These are phyloP conservation scores for Acanthosoma haemorrhoidale DNA, from an alignment of 2,888 invertebrate species.

Conservation along the genomic window DNA sequence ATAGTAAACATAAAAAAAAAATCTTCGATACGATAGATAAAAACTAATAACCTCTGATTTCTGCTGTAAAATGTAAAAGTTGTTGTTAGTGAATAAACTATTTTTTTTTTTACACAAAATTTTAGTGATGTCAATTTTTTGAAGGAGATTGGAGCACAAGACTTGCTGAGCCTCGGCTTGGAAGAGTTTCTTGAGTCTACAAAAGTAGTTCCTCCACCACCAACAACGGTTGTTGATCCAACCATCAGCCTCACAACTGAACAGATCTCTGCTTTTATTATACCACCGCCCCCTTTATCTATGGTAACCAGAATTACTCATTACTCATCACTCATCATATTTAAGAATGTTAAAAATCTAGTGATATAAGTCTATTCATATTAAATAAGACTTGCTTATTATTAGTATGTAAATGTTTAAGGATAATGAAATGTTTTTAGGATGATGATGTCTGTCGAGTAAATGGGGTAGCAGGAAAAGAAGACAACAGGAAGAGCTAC, in stretches of 20 bases:
- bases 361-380: not conserved
- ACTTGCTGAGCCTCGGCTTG: slow-evolving; percentile 52
- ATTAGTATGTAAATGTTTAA: no score
- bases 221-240: slow-evolving; percentile 49
- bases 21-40: no score
- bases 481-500: slow-evolving; percentile 34
- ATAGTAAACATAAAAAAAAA: no score
- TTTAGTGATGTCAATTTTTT: not conserved
- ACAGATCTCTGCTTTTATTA: slow-evolving; percentile 78
- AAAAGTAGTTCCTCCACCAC: slow-evolving; percentile 73
- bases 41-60: no score
- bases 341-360: no score
- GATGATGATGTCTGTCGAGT: slow-evolving; percentile 21
- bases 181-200: slow-evolving; percentile 80
- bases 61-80: no score
- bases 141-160: slow-evolving; percentile 41
- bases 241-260: slow-evolving; percentile 74
- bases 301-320: slow-evolving; percentile 31
- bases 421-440: no score
- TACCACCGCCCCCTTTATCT: slow-evolving; percentile 53
- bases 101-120: not conserved
- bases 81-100: no score
- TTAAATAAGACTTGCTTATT: no score
- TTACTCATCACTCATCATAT: not conserved
- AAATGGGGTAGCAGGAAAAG: slow-evolving; percentile 3